phyloP scores from a whole-genome alignment of 2,113 vertebrate genomes.

The Aegotheles bennettii region DNA sequence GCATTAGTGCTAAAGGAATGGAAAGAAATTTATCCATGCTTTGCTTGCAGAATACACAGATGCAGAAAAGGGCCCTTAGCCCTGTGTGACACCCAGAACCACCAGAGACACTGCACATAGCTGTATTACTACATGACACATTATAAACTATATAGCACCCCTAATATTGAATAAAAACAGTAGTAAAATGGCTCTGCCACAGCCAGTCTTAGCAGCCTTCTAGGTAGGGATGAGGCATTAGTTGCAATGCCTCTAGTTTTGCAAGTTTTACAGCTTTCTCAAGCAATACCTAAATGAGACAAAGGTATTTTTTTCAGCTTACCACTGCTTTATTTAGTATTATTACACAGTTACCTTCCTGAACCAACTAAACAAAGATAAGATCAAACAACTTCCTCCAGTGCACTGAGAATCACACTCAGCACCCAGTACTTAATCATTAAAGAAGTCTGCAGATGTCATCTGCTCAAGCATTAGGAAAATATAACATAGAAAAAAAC shows the following conservation, averaged over 20 bases:
- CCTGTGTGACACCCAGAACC: background rate
- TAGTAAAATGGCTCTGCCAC: no score
- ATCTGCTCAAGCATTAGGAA: background rate
- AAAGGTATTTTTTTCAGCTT: background rate
- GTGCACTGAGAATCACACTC: background rate
- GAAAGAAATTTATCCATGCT: background rate
- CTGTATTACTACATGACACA: no score
- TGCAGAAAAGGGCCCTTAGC: background rate
- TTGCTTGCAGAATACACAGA: background rate
- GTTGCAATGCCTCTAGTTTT: no score
- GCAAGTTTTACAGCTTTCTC: background rate
- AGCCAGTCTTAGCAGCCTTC: no score
- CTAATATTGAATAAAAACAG: no score
- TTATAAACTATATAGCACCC: no score
- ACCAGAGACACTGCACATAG: background rate
- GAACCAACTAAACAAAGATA: background rate
- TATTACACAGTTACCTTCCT: background rate
- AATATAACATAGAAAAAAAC: background rate
- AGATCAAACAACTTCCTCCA: background rate
- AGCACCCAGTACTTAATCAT: background rate
- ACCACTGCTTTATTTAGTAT: background rate
- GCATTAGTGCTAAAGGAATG: background rate
- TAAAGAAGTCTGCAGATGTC: background rate
- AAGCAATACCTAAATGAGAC: background rate
- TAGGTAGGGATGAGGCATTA: no score